These are phyloP conservation scores for Tricholauxania praeusta DNA, from an alignment of 2,888 invertebrate species.

Conservation along the genomic window DNA sequence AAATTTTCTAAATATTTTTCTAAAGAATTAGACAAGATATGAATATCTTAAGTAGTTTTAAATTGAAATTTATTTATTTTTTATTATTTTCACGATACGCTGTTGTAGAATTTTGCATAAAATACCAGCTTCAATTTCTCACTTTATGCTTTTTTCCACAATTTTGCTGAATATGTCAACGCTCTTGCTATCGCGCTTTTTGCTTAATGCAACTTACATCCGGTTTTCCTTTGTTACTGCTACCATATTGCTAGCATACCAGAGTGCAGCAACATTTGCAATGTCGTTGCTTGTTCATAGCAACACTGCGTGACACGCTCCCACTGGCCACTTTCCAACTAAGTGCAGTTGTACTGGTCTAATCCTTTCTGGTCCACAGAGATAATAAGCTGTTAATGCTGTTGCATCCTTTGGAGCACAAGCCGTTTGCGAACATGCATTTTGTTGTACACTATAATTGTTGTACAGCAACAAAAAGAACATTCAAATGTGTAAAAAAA, in stretches of 20 bases:
- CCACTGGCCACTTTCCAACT: neutral
- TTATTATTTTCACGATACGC: too few species aligned
- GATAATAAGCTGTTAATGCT: slow-evolving; percentile 19
- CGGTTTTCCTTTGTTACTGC: neutral
- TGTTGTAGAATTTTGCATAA: too few species aligned
- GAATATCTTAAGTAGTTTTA: too few species aligned
- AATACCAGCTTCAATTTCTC: too few species aligned
- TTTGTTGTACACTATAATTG: slow-evolving; percentile 11
- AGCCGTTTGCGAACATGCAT: neutral
- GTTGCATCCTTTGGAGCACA: slow-evolving; percentile 12
- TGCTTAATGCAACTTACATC: neutral
- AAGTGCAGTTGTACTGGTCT: neutral
- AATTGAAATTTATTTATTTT: too few species aligned
- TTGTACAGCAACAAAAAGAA: slow-evolving; percentile 13
- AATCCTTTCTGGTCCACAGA: slow-evolving; percentile 8
- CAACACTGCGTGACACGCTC: slow-evolving; percentile 2
- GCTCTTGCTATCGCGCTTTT: neutral
- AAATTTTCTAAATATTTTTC: too few species aligned
- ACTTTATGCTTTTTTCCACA: neutral
- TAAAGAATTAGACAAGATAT: too few species aligned
- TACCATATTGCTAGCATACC: neutral
- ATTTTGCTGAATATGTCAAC: neutral
- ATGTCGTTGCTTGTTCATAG: too few species aligned
- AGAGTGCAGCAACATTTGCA: neutral
- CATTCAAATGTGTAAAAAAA: neutral